Evolutionary conservation across 2,888 invertebrate genomes (phyloP).

Genomic region (Gibbula magus): DNA sequence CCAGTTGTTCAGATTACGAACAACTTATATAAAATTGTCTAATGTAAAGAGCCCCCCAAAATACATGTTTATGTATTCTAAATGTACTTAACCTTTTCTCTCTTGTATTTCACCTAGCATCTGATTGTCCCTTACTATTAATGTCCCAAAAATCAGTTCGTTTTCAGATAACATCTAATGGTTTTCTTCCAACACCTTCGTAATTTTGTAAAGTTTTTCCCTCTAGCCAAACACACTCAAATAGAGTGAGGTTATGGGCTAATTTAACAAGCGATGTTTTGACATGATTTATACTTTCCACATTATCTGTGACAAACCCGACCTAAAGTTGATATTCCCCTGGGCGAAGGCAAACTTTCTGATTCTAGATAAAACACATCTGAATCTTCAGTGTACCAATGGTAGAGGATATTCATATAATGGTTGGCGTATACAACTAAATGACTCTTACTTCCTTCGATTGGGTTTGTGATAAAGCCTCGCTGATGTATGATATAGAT

Average conservation of each 20-base stretch:
- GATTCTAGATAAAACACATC: neutral
- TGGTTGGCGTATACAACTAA: neutral
- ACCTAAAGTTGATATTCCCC: neutral
- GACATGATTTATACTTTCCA: constrained; percentile 16
- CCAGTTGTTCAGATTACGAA: no score
- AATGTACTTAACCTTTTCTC: no score
- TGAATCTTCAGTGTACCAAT: no score
- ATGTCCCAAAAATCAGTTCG: neutral
- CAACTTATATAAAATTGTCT: no score
- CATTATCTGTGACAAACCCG: neutral
- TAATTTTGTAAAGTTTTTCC: neutral
- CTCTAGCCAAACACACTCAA: constrained; percentile 12
- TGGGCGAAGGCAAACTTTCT: neutral
- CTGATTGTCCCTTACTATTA: neutral
- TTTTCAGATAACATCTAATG: neutral
- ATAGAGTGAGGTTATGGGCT: neutral
- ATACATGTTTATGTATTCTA: no score
- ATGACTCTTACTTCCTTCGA: constrained; percentile 5
- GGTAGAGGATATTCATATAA: neutral
- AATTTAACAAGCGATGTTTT: constrained; percentile 23
- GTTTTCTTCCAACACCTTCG: neutral
- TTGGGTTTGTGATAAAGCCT: neutral
- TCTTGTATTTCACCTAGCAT: no score
- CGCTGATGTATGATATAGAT: neutral
- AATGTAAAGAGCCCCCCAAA: no score